Evolutionary conservation across 2,888 invertebrate species (phyloP), one percentile per base, ranked within the genome.

Genomic region (Mythimna ferrago): DNA sequence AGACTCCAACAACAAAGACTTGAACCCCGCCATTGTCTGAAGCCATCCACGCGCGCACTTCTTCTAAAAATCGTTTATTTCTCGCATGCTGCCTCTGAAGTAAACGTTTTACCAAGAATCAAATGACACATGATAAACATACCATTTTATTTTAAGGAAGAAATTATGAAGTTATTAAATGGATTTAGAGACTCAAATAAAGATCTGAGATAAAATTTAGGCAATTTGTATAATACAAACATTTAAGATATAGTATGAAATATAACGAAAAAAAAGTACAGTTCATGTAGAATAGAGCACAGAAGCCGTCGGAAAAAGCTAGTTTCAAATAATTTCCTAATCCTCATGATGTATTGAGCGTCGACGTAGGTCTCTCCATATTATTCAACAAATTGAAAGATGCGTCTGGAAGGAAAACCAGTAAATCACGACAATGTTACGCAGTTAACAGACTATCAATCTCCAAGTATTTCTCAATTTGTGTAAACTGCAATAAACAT

Each of bases 401-500:
- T 11, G 53, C 14, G 7, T 41, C 64, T 64, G 0, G 32, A 61
- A 79, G 35, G 41, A 26, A 76, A 61, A 54, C 51, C 48, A 73
- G 60, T 64, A 44, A 54, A 41, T 32, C 64, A 73, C 73, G 73
- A 80, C 32, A 16, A 48, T 11, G 32, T 64, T 76, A 32, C 72
- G 44, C 14, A 65, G 41, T 19, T 11, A 73, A 48, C 65, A 32
- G 71, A 54, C 74, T 66, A 75, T 71, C 70, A 78, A 69, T 73
- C 70, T 67, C 60, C 51, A n/a, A 53, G 19, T 48, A 53, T 83
- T 83, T 66, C 67, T 68, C 81, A 82, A 83, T 76, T 71, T 72
- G 63, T 21, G 54, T 70, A 65, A 70, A 57, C 53, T 71, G 78
- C 63, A 74, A 72, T 81, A 84, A 81, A 70, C 78, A 84, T 81